Base-by-base conservation (phyloP, 2,797 vertebrate species). In the Helarctos malayanus region DNA sequence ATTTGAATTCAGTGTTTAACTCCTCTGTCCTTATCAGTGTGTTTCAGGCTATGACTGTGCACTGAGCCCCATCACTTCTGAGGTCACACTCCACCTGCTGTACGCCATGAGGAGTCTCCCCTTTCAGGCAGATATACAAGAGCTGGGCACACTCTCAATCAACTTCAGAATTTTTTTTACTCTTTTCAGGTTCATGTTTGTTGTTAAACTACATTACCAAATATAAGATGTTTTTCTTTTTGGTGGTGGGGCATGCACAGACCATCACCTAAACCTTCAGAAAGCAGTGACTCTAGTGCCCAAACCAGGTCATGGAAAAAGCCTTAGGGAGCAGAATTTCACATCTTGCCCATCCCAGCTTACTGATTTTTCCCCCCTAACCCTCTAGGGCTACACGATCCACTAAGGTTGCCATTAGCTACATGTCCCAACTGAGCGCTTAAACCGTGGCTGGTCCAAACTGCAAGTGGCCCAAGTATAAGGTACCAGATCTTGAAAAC, bases 401-500 rank as follows among this genome's bases (percentile, higher is more conserved):
- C 52, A 23, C 2, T 6, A 57, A 38, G n/a, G 57, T 80, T 12
- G 0, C 38, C 49, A 23, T 9, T 29, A 79, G 78, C n/a, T 12
- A 52, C 54, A 11, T 2, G 4, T 23, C 83, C 73, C 91, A 65
- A n/a, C 73, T 13, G 49, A 80, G 75, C 32, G 75, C 61, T 47
- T 54, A 25, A 11, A 54, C 0, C 21, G 41, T 3, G 41, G 71
- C 59, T 63, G 15, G 45, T 80, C 23, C 68, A 45, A 32, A 71
- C 0, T 35, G 16, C 15, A 10, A 79, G 16, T 29, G 41, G 16
- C 29, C 0, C 18, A 29, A 38, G n/a, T 90, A 0, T 68, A 78
- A 95, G 91, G 75, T 57, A 68, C 15, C 63, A 80, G 82, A 92
- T 85, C 86, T 63, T 94, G 35, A 96, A 93, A 65, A 76, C 45